Conservation (phyloP, 2,888 invertebrate species). For the Xylota sylvarum region DNA sequence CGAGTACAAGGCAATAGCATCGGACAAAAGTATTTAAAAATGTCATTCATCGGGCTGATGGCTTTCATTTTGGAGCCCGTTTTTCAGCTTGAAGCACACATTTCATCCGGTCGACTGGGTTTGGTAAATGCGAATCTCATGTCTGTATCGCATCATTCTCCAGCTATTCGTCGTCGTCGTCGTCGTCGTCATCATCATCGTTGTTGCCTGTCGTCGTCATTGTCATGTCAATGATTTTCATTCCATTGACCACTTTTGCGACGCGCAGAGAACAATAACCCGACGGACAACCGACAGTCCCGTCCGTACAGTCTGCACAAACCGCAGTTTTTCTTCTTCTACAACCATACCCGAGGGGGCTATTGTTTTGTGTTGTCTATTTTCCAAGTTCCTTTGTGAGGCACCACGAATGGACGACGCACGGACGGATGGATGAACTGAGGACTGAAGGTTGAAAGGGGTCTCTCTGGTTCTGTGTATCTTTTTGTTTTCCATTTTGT, state of each 20-base stretch:
- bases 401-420: neutral
- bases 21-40: constrained; percentile 24
- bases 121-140: constrained; percentile 23
- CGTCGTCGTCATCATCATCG: constrained; percentile 5
- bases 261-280: constrained; percentile 48
- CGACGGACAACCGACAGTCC: constrained; percentile 15
- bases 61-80: constrained; percentile 29
- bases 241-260: constrained; percentile 35
- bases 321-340: neutral
- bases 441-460: neutral
- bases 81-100: constrained; percentile 28
- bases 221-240: constrained; percentile 31
- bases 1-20: neutral
- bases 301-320: constrained; percentile 25
- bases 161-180: constrained; percentile 9
- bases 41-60: constrained; percentile 49
- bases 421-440: neutral
- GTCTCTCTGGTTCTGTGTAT: neutral
- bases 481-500: neutral
- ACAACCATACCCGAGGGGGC: neutral
- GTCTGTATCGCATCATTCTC: constrained; percentile 8
- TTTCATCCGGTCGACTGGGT: constrained; percentile 33
- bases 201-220: constrained; percentile 5
- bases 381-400: constrained; percentile 12
- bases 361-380: constrained; percentile 18